These are phyloP conservation scores for Xestia c-nigrum DNA, from an alignment of 2,888 invertebrate species.

Conservation along the genomic window DNA sequence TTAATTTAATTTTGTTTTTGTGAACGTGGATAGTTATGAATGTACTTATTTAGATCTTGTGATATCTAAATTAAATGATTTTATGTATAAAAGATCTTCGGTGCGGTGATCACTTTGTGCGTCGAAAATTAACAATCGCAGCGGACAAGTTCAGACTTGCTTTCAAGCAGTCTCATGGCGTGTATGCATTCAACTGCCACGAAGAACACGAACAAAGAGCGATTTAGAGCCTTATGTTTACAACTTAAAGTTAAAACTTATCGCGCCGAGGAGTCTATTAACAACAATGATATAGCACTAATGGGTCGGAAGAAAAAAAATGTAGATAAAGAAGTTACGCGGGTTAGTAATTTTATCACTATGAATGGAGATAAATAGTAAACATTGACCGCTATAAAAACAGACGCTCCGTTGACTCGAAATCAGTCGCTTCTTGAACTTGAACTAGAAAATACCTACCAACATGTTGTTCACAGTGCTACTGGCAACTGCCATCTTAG, in stretches of 20 bases:
- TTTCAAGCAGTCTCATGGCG: not conserved
- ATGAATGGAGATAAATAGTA: not conserved
- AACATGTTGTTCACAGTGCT: constrained; percentile 47
- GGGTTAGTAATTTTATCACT: not conserved
- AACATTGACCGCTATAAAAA: constrained; percentile 19
- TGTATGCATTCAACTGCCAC: too few relatives aligned
- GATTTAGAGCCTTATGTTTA: not conserved
- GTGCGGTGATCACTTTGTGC: not conserved
- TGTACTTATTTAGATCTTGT: too few relatives aligned
- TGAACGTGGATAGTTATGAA: too few relatives aligned
- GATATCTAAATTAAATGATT: too few relatives aligned
- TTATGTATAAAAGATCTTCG: not conserved
- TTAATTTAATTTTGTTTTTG: too few relatives aligned
- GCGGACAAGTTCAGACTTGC: not conserved
- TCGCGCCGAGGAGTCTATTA: not conserved
- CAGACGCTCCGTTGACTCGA: not conserved
- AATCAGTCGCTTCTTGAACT: constrained; percentile 18
- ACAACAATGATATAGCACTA: constrained; percentile 7
- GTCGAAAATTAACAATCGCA: not conserved
- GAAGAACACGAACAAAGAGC: not conserved
- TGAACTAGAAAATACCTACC: constrained; percentile 6
- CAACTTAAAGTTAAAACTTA: constrained; percentile 2
- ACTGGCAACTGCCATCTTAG: constrained; percentile 25
- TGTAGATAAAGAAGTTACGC: not conserved
- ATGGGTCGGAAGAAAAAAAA: not conserved